Percentiles rank a stretch among this genome's conserved stretches.
Evolutionary conservation across 2,888 invertebrate genomes (phyloP).

Genomic region (Apeira syringaria): DNA sequence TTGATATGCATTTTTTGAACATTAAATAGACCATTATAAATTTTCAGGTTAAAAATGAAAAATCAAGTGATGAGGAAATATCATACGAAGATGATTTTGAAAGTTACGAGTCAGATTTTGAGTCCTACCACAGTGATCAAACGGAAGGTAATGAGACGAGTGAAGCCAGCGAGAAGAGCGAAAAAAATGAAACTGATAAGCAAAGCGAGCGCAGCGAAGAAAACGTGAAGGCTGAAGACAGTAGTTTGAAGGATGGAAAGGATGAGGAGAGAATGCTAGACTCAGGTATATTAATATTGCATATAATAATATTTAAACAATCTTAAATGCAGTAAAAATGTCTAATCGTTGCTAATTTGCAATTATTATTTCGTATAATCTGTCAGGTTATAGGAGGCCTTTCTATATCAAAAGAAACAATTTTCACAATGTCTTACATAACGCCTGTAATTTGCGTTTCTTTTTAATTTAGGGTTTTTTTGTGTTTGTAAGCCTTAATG

Average conservation of each 20-base stretch:
- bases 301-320: too few species aligned
- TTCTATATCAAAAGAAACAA: too few species aligned
- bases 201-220: slow-evolving; percentile 16
- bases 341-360: too few species aligned
- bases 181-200: slow-evolving; percentile 11
- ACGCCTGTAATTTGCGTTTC: too few species aligned
- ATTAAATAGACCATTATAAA: neutral
- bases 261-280: slow-evolving; percentile 73
- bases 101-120: slow-evolving; percentile 78
- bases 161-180: slow-evolving; percentile 13
- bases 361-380: too few species aligned
- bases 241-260: slow-evolving; percentile 44
- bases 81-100: slow-evolving; percentile 81
- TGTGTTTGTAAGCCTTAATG: too few species aligned
- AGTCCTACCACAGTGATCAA: slow-evolving; percentile 62
- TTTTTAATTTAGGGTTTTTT: too few species aligned
- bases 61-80: slow-evolving; percentile 60
- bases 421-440: too few species aligned
- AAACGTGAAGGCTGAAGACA: slow-evolving; percentile 15
- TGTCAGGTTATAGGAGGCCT: too few species aligned
- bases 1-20: too few species aligned
- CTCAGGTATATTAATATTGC: slow-evolving; percentile 70
- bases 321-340: too few species aligned
- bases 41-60: slow-evolving; percentile 34
- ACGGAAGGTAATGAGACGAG: slow-evolving; percentile 12